A percentile compares a stretch with the other conserved stretches of the same genome.
These are phyloP conservation scores for Hirundo rustica DNA, from an alignment of 2,797 vertebrate genomes.

Conservation along the genomic window DNA sequence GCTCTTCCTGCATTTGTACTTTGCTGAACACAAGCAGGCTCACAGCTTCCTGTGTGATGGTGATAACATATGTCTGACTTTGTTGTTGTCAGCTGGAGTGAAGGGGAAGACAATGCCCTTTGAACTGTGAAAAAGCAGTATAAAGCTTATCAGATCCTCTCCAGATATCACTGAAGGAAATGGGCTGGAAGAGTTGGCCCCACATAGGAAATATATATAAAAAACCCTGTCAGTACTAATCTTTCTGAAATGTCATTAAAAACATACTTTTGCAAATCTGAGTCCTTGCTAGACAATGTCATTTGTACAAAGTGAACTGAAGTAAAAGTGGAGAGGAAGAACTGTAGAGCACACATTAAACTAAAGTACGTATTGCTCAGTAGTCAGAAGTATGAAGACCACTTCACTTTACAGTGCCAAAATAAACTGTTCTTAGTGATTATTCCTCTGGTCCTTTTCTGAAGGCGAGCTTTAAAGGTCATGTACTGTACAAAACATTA, in stretches of 20 bases:
- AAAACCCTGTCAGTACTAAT: constrained; percentile 71
- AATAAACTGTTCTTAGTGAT: neutral
- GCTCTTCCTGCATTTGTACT: constrained; percentile 79
- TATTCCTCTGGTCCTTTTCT: constrained; percentile 16
- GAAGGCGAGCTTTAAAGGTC: neutral
- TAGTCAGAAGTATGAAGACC: neutral
- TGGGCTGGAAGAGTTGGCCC: constrained; percentile 52
- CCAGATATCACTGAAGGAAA: constrained; percentile 79
- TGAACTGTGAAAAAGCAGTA: constrained; percentile 72
- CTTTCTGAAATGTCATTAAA: constrained; percentile 66
- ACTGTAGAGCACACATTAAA: neutral
- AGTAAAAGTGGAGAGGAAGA: constrained; percentile 49
- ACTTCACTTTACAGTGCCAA: neutral
- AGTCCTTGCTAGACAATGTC: constrained; percentile 46
- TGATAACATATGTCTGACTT: constrained; percentile 73
- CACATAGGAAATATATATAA: constrained; percentile 75
- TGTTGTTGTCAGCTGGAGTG: constrained; percentile 65
- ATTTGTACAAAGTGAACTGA: neutral
- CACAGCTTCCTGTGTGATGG: constrained; percentile 69
- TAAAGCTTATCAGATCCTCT: constrained; percentile 81
- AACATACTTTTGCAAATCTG: constrained; percentile 55
- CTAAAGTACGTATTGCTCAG: neutral
- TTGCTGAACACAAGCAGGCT: constrained; percentile 59
- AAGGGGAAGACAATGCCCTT: constrained; percentile 74
- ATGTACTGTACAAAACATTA: neutral